phyloP scores from a whole-genome alignment of 2,113 vertebrate genomes.

The Platanista minor region DNA sequence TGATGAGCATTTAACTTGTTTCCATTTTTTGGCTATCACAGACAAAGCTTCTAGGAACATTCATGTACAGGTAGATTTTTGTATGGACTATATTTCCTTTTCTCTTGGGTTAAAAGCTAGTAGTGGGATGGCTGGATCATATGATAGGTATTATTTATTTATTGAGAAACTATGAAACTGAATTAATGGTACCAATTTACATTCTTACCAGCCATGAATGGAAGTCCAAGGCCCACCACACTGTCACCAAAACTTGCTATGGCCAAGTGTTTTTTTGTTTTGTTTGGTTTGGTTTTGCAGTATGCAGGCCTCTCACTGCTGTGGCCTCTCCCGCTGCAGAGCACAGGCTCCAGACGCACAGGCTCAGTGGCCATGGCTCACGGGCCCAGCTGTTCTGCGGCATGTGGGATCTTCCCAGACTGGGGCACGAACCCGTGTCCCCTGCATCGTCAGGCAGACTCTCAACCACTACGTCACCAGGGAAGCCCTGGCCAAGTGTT shows the following conservation, averaged over 20 bases:
- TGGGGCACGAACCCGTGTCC: too few species aligned
- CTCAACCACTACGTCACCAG: too few species aligned
- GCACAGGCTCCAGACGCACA: too few species aligned
- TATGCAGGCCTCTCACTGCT: too few species aligned
- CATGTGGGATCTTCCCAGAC: too few species aligned
- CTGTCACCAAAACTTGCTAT: accelerated
- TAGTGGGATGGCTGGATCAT: accelerated
- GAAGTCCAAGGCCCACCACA: accelerated
- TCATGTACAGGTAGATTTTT: background rate
- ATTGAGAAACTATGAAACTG: background rate
- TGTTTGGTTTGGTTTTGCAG: too few species aligned
- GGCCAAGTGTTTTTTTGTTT: background rate
- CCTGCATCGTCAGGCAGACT: too few species aligned
- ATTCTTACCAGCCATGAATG: accelerated
- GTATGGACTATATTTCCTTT: background rate
- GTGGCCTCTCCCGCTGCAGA: too few species aligned
- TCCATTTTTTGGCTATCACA: background rate
- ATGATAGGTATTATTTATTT: accelerated
- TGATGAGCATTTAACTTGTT: background rate
- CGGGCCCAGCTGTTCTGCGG: too few species aligned
- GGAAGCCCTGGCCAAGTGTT: background rate
- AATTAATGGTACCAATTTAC: background rate
- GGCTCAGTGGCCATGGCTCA: too few species aligned
- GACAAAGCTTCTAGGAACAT: too few species aligned
- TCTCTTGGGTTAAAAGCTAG: background rate